Evolutionary conservation across 2,888 invertebrate genomes (phyloP).

Genomic region (Drosophila neoperkinsi): DNA sequence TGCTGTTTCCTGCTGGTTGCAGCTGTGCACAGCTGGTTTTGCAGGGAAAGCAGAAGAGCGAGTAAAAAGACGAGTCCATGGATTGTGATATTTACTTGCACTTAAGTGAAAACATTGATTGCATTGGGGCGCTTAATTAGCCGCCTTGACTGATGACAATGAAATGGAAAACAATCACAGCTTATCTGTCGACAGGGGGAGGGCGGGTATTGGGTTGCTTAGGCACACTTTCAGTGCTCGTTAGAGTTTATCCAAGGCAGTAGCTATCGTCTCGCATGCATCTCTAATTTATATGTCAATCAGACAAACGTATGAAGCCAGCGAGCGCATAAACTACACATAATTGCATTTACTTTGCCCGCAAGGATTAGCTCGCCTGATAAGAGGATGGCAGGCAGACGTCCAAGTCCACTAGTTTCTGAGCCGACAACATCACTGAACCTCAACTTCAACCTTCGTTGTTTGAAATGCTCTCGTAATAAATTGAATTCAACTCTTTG

Average conservation of each 20-base stretch:
- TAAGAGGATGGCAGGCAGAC: constrained; percentile 40
- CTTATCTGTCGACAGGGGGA: constrained; percentile 46
- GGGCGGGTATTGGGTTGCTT: background rate
- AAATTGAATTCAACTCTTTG: constrained; percentile 79
- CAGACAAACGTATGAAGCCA: constrained; percentile 74
- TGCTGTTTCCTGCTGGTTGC: constrained; percentile 45
- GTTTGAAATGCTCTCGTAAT: constrained; percentile 70
- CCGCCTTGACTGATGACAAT: constrained; percentile 66
- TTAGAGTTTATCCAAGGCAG: constrained; percentile 50
- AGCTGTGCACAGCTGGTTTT: constrained; percentile 39
- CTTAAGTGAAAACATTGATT: constrained; percentile 75
- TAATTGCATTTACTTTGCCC: constrained; percentile 76
- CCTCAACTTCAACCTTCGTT: constrained; percentile 72
- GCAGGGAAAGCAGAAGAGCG: constrained; percentile 6
- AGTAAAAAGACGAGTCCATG: constrained; percentile 11
- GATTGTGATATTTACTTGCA: constrained; percentile 71
- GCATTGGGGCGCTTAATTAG: constrained; percentile 55
- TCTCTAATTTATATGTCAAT: constrained; percentile 79
- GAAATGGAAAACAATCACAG: constrained; percentile 74
- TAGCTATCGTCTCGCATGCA: constrained; percentile 74
- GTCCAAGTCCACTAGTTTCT: constrained; percentile 4
- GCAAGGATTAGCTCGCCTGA: constrained; percentile 63
- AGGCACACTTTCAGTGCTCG: constrained; percentile 75
- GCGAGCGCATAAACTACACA: constrained; percentile 76
- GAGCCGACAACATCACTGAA: constrained; percentile 26